Conservation (phyloP, 2,888 invertebrate species). For the Drosophila limbata region DNA sequence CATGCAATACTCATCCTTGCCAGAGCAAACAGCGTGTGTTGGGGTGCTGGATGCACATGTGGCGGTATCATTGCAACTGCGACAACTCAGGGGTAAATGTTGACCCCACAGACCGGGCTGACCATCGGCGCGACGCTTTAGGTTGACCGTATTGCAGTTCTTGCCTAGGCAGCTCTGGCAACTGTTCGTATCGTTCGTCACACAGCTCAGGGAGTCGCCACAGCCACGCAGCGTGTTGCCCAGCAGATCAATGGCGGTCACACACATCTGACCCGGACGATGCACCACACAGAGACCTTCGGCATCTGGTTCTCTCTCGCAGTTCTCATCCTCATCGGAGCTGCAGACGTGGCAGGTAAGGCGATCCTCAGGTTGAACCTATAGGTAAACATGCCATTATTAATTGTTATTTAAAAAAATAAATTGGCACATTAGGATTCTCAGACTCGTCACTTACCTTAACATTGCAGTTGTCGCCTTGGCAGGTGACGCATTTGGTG, state of each 20-base stretch:
- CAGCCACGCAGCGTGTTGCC: conserved; percentile 80
- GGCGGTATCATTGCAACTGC: conserved; percentile 56
- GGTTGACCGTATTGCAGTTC: conserved; percentile 73
- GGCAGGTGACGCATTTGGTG: conserved; percentile 69
- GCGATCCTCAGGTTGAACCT: conserved; percentile 80
- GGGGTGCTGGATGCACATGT: conserved; percentile 42
- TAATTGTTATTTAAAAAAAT: too few species aligned
- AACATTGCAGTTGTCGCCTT: conserved; percentile 69
- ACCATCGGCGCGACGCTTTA: conserved; percentile 70
- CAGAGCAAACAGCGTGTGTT: conserved; percentile 22
- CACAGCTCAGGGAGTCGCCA: conserved; percentile 63
- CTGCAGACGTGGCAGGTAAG: conserved; percentile 75
- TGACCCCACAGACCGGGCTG: conserved; percentile 81
- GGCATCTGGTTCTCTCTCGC: conserved; percentile 62
- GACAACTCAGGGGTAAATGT: conserved; percentile 74
- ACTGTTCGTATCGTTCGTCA: conserved; percentile 13
- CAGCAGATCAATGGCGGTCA: conserved; percentile 55
- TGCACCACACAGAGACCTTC: conserved; percentile 64
- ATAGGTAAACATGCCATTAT: not conserved
- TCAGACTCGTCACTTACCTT: conserved; percentile 51
- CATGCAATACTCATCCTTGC: conserved; percentile 72
- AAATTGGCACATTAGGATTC: too few species aligned
- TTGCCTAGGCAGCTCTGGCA: conserved; percentile 69
- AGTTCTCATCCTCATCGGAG: conserved; percentile 55
- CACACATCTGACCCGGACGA: conserved; percentile 59